Evolutionary conservation across 2,113 vertebrate genomes (phyloP), one percentile per base, ranked within the genome.

Genomic region (Atractosteus spatula): DNA sequence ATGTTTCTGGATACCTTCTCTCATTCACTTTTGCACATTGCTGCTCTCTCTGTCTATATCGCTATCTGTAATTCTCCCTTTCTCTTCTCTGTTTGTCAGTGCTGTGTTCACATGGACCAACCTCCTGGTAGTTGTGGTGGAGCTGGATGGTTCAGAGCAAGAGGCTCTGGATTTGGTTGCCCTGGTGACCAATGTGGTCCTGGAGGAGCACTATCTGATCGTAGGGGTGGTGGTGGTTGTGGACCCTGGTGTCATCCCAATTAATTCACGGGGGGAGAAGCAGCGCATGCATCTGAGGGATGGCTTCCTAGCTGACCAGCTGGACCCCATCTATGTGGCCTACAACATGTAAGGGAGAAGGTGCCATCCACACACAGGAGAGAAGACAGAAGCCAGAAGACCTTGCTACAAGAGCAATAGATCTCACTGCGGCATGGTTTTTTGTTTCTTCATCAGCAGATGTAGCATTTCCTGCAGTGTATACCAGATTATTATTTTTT

Each of bases 101-200:
- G 97, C 97, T 0, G 97, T 99, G 78, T 99, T 99, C 82, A 98
- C 97, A 0, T 99, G 97, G 97, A 98, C 97, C 64, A 99, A 98
- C 86, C 91, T 99, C 78, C 90, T 99, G 7, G 97, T 99, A 80
- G 96, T 97, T 75, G 97, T 98, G 55, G 95, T 98, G 80, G 97
- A 99, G 83, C 86, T 99, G 80, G 96, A 95, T 6, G 97, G 97
- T n/a, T 94, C 93, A 0, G 96, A 99, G 81, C 97, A 96, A 84
- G 96, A 97, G 2, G 97, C 97, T 0, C 81, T 99, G 88, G 97
- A 98, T 83, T 89, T 98, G 72, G 97, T 99, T 0, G 93, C 95
- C 0, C 83, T 98, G 86, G 96, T 98, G 77, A 98, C 97, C 0
- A 98, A 95, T 0, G 95, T 95, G 10, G 94, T 98, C 54, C 86